Evolutionary conservation across 1,140 invertebrate genomes (phyloP), one percentile per base, ranked within the genome.

Genomic region (Euwallacea similis): DNA sequence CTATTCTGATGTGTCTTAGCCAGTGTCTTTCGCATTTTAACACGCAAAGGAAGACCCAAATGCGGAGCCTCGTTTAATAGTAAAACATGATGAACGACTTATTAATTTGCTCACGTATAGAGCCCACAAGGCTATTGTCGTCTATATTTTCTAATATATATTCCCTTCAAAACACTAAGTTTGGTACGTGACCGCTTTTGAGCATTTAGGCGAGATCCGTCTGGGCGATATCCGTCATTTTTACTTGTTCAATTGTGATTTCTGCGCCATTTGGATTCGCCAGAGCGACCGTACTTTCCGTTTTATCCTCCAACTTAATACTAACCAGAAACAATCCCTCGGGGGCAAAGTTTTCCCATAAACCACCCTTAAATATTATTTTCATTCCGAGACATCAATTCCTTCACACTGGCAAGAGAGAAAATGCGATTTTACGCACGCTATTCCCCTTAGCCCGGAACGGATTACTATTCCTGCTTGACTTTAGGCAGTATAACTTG

Each of bases 351-450:
- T 68, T 68, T 59, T 42, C 55, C 56, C 66, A 68, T 68, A 68
- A 68, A 68, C 66, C 66, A 67, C 64, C 54, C 70, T 71, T 44
- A 71, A 72, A 76, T 76, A 76, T 74, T 76, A 76, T 70, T 76
- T 74, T 76, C 75, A 76, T 76, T 76, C 75, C 75, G 75, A 73
- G 71, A 76, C 75, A 76, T 76, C 75, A 76, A 76, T 74, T 76
- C 72, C 75, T 76, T 74, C 72, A 71, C 74, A 70, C 56, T 46
- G 53, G 43, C 56, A 58, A 41, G 42, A 47, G 15, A 42, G 66
- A 60, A 68, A 70, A 70, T 70, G 58, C 33, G 68, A 70, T 70
- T 70, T 70, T 64, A 70, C 42, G 61, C 46, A 70, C 66, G 13
- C 66, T 54, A 33, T 16, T 16, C 15, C 56, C 55, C 41, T 55